Conservation (phyloP, 2,797 vertebrate genomes). For the Potorous gilbertii region DNA sequence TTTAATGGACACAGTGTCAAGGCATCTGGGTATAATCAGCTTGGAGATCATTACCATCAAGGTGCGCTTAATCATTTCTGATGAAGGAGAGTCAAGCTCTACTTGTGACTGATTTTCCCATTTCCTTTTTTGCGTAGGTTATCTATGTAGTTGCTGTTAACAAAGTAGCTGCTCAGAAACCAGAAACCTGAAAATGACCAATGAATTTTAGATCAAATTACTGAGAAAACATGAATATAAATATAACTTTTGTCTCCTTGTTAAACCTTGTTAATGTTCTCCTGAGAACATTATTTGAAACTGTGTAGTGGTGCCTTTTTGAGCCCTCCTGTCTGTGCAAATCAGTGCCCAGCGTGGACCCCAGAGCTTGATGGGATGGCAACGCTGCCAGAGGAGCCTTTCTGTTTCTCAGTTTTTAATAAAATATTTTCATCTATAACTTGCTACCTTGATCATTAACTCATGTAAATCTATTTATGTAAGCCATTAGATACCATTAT, state of each 20-base stretch:
- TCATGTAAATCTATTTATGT: background rate
- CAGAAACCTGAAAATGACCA: background rate
- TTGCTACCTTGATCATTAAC: background rate
- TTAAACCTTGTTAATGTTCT: background rate
- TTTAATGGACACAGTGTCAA: background rate
- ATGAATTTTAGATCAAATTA: background rate
- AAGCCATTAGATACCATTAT: background rate
- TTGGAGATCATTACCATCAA: rapidly evolving
- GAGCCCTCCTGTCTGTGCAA: rapidly evolving
- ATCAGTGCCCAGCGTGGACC: background rate
- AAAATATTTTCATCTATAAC: background rate
- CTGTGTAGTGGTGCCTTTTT: background rate
- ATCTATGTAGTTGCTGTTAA: background rate
- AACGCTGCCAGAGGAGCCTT: background rate
- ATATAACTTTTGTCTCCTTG: background rate
- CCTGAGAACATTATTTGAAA: too few species aligned
- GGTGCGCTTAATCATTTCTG: too few species aligned
- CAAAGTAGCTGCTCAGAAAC: background rate
- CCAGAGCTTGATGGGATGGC: background rate
- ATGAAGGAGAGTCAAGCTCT: too few species aligned
- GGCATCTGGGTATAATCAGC: rapidly evolving
- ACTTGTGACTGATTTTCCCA: background rate
- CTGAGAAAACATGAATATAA: background rate
- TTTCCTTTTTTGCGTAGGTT: rapidly evolving
- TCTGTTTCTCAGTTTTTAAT: background rate